Conservation (phyloP, 30 jellyfish, hydroid and myxozoan species). For the Aurelia aurita region DNA sequence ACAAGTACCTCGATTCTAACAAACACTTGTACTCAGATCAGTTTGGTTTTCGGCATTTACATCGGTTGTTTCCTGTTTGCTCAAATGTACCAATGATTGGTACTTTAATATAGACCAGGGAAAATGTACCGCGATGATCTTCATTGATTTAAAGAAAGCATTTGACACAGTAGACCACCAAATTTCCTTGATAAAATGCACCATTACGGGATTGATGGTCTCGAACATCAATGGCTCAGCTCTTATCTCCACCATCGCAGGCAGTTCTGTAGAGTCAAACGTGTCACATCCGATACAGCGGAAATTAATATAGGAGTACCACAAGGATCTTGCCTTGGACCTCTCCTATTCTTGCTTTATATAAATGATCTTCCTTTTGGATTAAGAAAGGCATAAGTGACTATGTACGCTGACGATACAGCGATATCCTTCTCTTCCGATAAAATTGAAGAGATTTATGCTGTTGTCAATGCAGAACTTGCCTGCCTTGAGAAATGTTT, state of each 20-base stretch:
- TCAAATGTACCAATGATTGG: too few relatives aligned
- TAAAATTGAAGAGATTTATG: conserved; percentile 35
- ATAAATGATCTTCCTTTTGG: conserved; percentile 13
- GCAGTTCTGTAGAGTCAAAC: conserved; percentile 47
- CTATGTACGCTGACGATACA: conserved; percentile 36
- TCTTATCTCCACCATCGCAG: conserved; percentile 25
- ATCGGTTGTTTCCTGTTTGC: conserved; percentile 42
- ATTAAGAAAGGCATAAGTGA: neutral
- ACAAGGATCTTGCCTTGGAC: conserved; percentile 57
- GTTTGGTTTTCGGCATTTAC: conserved; percentile 10
- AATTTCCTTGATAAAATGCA: too few relatives aligned
- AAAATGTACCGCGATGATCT: too few relatives aligned
- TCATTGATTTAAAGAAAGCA: too few relatives aligned
- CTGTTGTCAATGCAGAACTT: conserved; percentile 37
- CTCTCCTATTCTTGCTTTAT: too few relatives aligned
- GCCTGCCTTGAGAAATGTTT: conserved; percentile 33
- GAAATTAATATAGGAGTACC: neutral
- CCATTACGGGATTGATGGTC: too few relatives aligned
- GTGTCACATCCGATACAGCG: conserved; percentile 1
- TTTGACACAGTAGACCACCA: too few relatives aligned
- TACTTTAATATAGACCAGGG: too few relatives aligned
- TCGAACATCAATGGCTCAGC: conserved; percentile 35
- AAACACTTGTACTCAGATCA: conserved; percentile 9
- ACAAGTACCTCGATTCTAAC: too few relatives aligned
- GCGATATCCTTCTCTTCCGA: conserved; percentile 37